Evolutionary conservation across 2,113 vertebrate genomes (phyloP).

Genomic region (Calonectris borealis): DNA sequence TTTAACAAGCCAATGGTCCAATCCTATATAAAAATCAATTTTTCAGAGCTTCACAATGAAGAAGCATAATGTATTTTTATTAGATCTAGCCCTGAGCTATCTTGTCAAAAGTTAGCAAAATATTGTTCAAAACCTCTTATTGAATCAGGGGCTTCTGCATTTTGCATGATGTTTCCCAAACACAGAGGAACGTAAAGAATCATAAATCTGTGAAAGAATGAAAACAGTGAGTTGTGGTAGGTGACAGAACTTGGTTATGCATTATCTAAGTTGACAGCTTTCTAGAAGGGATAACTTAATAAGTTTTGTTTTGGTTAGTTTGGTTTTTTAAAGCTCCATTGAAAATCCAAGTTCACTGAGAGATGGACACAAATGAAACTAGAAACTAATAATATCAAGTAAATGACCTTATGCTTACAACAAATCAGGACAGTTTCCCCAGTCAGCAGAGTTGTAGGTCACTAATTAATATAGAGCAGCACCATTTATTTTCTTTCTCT

Average conservation of each 20-base stretch:
- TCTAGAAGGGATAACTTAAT: neutral
- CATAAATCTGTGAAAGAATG: neutral
- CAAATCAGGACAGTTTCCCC: neutral
- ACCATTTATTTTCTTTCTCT: neutral
- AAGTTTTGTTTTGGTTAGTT: neutral
- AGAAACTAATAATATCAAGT: neutral
- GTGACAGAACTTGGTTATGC: neutral
- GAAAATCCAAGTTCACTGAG: neutral
- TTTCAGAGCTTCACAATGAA: conserved; percentile 35
- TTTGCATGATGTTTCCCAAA: neutral
- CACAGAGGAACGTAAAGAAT: neutral
- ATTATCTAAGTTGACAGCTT: neutral
- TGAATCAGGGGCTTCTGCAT: neutral
- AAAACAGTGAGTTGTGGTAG: neutral
- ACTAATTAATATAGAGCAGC: neutral
- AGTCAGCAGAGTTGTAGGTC: neutral
- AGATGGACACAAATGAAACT: neutral
- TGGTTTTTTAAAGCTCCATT: neutral
- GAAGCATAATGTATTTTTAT: conserved; percentile 40
- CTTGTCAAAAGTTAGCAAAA: conserved; percentile 39
- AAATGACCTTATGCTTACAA: neutral
- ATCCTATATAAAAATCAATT: conserved; percentile 55
- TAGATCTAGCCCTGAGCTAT: conserved; percentile 21
- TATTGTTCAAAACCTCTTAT: conserved; percentile 1
- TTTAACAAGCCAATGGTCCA: conserved; percentile 41